Conservation (phyloP, 30 jellyfish, hydroid and myxozoan genomes). For the Chrysaora quinquecirrha region DNA sequence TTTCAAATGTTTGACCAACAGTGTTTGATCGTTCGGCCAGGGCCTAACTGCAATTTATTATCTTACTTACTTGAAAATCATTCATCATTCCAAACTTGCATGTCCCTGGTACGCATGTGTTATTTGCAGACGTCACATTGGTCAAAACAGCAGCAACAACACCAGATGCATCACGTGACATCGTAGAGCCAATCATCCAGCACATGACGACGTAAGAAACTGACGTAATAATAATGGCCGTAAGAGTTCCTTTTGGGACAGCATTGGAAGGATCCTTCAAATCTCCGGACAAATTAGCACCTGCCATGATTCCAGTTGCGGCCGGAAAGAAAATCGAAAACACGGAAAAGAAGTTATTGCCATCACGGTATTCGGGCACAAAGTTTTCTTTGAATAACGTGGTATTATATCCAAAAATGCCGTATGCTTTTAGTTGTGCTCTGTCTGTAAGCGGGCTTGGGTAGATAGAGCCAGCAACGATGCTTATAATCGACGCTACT, state of each 20-base stretch:
- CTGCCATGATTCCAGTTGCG: slow-evolving; percentile 91
- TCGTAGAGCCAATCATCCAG: slow-evolving; percentile 79
- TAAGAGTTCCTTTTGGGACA: slow-evolving; percentile 82
- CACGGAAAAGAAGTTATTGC: slow-evolving; percentile 69
- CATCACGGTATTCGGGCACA: slow-evolving; percentile 59
- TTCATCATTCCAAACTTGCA: slow-evolving; percentile 76
- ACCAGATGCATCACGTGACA: slow-evolving; percentile 80
- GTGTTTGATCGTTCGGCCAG: no score
- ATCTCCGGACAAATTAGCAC: slow-evolving; percentile 91
- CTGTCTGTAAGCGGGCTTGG: slow-evolving; percentile 56
- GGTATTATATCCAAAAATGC: slow-evolving; percentile 49
- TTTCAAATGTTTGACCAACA: no score
- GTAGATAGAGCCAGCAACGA: slow-evolving; percentile 64
- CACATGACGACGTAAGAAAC: slow-evolving; percentile 65
- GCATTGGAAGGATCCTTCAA: slow-evolving; percentile 80
- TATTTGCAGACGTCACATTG: background rate
- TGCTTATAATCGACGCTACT: slow-evolving; percentile 51
- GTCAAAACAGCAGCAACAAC: slow-evolving; percentile 25
- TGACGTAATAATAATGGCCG: slow-evolving; percentile 71
- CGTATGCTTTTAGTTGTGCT: slow-evolving; percentile 46
- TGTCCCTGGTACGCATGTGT: slow-evolving; percentile 29
- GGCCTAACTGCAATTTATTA: no score
- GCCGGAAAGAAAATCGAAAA: slow-evolving; percentile 89
- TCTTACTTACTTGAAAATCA: slow-evolving; percentile 65
- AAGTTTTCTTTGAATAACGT: slow-evolving; percentile 57